A percentile compares a stretch with the other conserved stretches of the same genome.
These are phyloP conservation scores for Drosophila nikananu DNA, from an alignment of 1,140 invertebrate genomes.

Conservation along the genomic window DNA sequence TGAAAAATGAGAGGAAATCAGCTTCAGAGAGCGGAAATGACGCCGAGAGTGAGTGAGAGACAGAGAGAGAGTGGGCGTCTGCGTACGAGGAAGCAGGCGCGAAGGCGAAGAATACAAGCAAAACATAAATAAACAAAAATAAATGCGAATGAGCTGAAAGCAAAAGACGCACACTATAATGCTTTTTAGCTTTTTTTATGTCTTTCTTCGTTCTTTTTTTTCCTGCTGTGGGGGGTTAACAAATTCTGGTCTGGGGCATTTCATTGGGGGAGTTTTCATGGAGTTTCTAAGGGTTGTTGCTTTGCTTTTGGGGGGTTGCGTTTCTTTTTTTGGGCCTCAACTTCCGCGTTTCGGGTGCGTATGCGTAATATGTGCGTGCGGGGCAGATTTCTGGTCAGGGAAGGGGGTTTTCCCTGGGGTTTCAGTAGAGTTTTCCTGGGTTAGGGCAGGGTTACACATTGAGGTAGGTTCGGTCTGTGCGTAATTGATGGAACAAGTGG, in stretches of 20 bases:
- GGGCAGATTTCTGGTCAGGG: background rate
- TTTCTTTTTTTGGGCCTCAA: background rate
- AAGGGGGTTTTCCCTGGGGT: constrained; percentile 3
- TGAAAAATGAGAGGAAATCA: constrained; percentile 29
- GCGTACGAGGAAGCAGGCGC: constrained; percentile 52
- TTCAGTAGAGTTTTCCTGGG: constrained; percentile 17
- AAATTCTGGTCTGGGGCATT: constrained; percentile 56
- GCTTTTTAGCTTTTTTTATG: constrained; percentile 5
- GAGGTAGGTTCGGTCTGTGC: constrained; percentile 67
- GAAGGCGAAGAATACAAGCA: constrained; percentile 75
- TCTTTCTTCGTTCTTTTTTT: background rate
- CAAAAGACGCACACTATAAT: constrained; percentile 51
- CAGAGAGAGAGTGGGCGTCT: constrained; percentile 27
- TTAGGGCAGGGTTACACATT: constrained; percentile 61
- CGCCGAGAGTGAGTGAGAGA: background rate
- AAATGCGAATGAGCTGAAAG: constrained; percentile 71
- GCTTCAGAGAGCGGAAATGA: background rate
- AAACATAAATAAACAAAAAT: constrained; percentile 84
- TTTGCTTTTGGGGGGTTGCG: constrained; percentile 26
- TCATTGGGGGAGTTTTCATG: constrained; percentile 32
- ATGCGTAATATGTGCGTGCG: constrained; percentile 63
- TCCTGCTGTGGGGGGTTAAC: constrained; percentile 46
- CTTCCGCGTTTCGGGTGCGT: constrained; percentile 54
- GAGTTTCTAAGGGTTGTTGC: constrained; percentile 34
- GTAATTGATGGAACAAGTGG: constrained; percentile 11